These are phyloP conservation scores for Luffia ferchaultella DNA, from an alignment of 2,888 invertebrate species.

Conservation along the genomic window DNA sequence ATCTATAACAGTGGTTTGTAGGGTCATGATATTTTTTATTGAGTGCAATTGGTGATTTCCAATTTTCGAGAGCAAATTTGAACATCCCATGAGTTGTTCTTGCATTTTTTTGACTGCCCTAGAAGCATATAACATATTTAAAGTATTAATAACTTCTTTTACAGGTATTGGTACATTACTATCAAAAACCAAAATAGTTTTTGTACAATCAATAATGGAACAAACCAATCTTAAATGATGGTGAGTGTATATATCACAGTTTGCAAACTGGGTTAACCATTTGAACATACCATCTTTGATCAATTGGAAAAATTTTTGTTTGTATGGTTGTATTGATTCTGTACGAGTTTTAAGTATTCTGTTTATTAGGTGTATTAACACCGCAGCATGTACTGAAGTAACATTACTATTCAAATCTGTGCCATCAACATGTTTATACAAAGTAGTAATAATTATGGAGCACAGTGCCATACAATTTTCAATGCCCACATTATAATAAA, in stretches of 20 bases:
- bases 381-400: conserved; percentile 66
- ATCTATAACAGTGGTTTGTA: conserved; percentile 37
- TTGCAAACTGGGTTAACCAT: conserved; percentile 52
- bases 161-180: conserved; percentile 27
- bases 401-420: conserved; percentile 56
- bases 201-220: conserved; percentile 40
- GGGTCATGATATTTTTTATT: conserved; percentile 39
- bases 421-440: conserved; percentile 67
- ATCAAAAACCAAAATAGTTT: conserved; percentile 33
- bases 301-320: conserved; percentile 35
- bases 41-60: conserved; percentile 34
- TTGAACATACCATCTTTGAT: conserved; percentile 49
- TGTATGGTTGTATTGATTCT: conserved; percentile 27
- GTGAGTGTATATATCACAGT: conserved; percentile 44
- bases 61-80: conserved; percentile 47
- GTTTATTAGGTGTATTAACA: conserved; percentile 54
- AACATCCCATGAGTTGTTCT: conserved; percentile 36
- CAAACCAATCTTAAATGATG: conserved; percentile 44
- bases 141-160: conserved; percentile 15
- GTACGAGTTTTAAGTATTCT: conserved; percentile 29
- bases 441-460: conserved; percentile 60
- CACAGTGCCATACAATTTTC: conserved; percentile 53
- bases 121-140: conserved; percentile 13
- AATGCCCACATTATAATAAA: conserved; percentile 55
- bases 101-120: conserved; percentile 26